Percentiles rank a stretch among this genome's conserved stretches.
These are phyloP conservation scores for Macroteleia sp. DNA, from an alignment of 2,888 invertebrate species.

Conservation along the genomic window DNA sequence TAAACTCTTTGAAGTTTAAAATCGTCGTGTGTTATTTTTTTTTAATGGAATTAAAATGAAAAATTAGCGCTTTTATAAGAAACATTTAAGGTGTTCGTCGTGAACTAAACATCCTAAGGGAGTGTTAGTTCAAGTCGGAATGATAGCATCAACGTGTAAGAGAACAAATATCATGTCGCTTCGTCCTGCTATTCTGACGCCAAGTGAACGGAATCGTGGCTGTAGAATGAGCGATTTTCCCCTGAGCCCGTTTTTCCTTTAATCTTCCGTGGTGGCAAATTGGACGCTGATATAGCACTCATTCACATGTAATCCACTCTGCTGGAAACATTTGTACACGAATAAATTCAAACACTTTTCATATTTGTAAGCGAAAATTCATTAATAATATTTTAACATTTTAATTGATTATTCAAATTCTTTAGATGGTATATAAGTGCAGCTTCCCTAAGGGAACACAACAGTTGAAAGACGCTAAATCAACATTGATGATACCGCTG, in stretches of 20 bases:
- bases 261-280: constrained; percentile 70
- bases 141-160: constrained; percentile 68
- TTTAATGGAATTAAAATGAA: too few species aligned
- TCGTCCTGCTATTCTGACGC: constrained; percentile 28
- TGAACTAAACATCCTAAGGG: constrained; percentile 73
- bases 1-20: too few species aligned
- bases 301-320: constrained; percentile 33
- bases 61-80: too few species aligned
- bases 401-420: too few species aligned
- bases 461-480: too few species aligned
- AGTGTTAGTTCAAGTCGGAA: constrained; percentile 62
- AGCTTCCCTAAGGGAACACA: too few species aligned
- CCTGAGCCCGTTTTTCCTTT: constrained; percentile 71
- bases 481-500: too few species aligned
- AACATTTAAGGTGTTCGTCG: constrained; percentile 69
- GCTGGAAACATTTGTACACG: background rate
- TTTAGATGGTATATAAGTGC: too few species aligned
- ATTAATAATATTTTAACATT: too few species aligned
- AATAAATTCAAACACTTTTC: too few species aligned
- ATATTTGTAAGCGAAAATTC: too few species aligned
- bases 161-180: constrained; percentile 66
- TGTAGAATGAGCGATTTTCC: constrained; percentile 65
- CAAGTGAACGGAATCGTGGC: constrained; percentile 46
- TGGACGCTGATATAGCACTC: constrained; percentile 49
- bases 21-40: too few species aligned